These are phyloP conservation scores for Myotis myotis DNA, from an alignment of 2,797 vertebrate genomes.

Conservation along the genomic window DNA sequence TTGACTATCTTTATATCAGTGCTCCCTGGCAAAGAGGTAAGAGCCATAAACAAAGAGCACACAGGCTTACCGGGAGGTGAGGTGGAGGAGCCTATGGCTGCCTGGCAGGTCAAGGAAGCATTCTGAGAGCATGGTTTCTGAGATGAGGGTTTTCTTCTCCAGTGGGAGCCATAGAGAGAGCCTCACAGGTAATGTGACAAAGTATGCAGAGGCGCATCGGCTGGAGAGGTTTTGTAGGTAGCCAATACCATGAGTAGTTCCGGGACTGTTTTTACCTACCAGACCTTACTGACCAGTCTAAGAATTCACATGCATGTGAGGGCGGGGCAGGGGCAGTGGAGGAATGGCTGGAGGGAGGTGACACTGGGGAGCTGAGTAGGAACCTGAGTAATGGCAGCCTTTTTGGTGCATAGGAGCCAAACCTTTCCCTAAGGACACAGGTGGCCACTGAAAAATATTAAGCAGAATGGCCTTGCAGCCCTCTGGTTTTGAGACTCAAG, in stretches of 20 bases:
- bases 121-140: not conserved
- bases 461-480: not conserved
- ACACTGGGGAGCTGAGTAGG: fast-evolving
- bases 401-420: not conserved
- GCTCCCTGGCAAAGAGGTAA: not conserved
- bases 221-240: not conserved
- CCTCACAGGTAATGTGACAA: not conserved
- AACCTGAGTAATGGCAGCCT: not conserved
- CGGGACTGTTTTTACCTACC: not conserved
- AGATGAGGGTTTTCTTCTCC: not conserved
- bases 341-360: too few species aligned
- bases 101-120: not conserved
- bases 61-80: not conserved
- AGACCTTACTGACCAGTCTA: not conserved
- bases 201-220: not conserved
- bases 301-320: not conserved
- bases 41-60: not conserved
- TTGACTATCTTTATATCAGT: not conserved
- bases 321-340: fast-evolving
- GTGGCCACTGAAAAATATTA: not conserved
- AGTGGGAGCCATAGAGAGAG: not conserved
- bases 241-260: not conserved
- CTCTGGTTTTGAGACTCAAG: not conserved
- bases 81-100: not conserved
- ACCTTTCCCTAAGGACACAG: not conserved